Evolutionary conservation across 2,888 invertebrate genomes (phyloP).

Genomic region (Synanthedon vespiformis): DNA sequence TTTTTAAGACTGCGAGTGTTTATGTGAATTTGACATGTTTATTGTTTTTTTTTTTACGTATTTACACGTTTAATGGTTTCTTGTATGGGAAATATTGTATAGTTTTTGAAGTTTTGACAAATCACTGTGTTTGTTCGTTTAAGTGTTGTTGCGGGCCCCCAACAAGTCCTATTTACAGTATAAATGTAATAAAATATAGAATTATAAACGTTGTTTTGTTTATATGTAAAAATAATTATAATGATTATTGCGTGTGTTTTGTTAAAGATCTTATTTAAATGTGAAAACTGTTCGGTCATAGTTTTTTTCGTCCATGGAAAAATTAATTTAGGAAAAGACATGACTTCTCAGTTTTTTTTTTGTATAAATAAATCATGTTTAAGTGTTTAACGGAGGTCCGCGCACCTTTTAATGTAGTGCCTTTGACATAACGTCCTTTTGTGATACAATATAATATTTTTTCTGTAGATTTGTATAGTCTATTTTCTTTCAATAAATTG

Average conservation of each 20-base stretch:
- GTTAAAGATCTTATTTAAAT: too few relatives aligned
- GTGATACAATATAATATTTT: slow-evolving; percentile 55
- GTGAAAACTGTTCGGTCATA: too few relatives aligned
- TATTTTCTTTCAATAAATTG: slow-evolving; percentile 63
- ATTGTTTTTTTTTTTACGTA: slow-evolving; percentile 27
- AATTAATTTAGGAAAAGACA: neutral
- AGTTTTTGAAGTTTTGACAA: slow-evolving; percentile 62
- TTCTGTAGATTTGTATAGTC: slow-evolving; percentile 60
- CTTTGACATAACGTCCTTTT: slow-evolving; percentile 63
- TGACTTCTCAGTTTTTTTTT: neutral
- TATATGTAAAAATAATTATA: neutral
- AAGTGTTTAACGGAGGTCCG: slow-evolving; percentile 3
- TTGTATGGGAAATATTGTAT: slow-evolving; percentile 35
- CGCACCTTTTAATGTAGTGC: slow-evolving; percentile 34
- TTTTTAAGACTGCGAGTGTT: slow-evolving; percentile 65
- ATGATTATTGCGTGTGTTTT: too few relatives aligned
- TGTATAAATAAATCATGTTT: neutral
- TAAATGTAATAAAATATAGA: too few relatives aligned
- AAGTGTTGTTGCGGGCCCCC: slow-evolving; percentile 7
- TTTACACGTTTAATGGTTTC: slow-evolving; percentile 52
- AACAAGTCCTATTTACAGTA: neutral
- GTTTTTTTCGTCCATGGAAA: too few relatives aligned
- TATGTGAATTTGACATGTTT: slow-evolving; percentile 44
- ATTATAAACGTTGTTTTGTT: too few relatives aligned
- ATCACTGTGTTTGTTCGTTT: slow-evolving; percentile 42